Base-by-base conservation (phyloP, 2,888 invertebrate species). In the Alviniconcha strummeri region DNA sequence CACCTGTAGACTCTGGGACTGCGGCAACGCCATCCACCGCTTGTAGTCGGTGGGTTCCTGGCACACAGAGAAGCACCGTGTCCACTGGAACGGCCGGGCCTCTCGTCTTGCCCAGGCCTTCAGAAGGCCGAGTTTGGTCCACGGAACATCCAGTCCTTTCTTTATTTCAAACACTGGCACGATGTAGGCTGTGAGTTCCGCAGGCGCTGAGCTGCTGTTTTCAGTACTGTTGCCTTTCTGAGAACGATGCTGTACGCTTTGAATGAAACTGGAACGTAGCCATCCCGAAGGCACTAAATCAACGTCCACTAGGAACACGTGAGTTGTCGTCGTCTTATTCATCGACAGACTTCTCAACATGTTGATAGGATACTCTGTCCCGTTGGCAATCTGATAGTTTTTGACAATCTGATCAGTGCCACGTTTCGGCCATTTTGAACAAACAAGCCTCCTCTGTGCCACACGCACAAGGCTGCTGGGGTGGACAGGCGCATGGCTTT, bases 21-120 rank as follows among this genome's bases (percentile, higher is more conserved):
- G 79, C 17, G 52, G 82, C 17, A 89, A 92, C 90, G 80, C 69
- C 36, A 94, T 92, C 95, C 95, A 95, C 5, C 93, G 90, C 67
- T 94, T 94, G 89, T 95, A 95, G 88, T 95, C 94, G 0, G 95
- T 95, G 84, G 93, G 94, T 80, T 93, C 93, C 90, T 95, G 95
- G 88, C 95, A 95, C 89, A 95, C 95, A 91, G 93, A 93, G 87
- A 92, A 87, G 95, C 95, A 57, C 94, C 88, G 84, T 94, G 94
- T 84, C 92, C 92, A 89, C 89, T 95, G 95, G 89, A 95, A 95
- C 11, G 95, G 95, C 80, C 95, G 91, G 5, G 94, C 93, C 79
- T 90, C 89, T 79, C 93, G 93, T 19, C 90, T 88, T 75, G 93
- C 92, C 87, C 94, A 92, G 69, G 94, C 90, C 55, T 90, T 89